A percentile compares a stretch with the other conserved stretches of the same genome.
phyloP scores from a whole-genome alignment of 2,888 invertebrate species.

The Melitaea athalia region DNA sequence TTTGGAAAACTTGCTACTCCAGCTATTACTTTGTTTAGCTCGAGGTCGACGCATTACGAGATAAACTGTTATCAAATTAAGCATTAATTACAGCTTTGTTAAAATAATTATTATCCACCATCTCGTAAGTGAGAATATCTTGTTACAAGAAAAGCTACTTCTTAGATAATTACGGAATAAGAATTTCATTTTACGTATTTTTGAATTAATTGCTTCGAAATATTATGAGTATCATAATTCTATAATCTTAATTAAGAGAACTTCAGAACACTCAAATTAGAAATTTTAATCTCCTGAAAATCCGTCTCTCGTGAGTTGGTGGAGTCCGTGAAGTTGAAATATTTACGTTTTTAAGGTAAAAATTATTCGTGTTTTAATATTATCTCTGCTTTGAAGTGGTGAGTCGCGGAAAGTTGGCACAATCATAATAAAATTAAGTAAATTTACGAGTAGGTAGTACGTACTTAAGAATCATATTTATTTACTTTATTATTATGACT shows the following conservation, averaged over 20 bases:
- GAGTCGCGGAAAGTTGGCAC: slow-evolving; percentile 31
- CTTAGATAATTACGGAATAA: slow-evolving; percentile 65
- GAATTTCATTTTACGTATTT: slow-evolving; percentile 63
- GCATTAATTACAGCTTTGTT: slow-evolving; percentile 38
- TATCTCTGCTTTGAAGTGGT: slow-evolving; percentile 33
- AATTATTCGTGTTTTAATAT: slow-evolving; percentile 36
- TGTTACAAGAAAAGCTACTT: slow-evolving; percentile 52
- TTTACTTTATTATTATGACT: background rate
- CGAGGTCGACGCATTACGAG: slow-evolving; percentile 9
- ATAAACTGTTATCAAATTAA: slow-evolving; percentile 19
- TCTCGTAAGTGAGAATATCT: slow-evolving; percentile 48
- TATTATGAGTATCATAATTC: slow-evolving; percentile 79
- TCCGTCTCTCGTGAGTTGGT: slow-evolving; percentile 52
- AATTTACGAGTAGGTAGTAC: slow-evolving; percentile 6
- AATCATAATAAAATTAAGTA: slow-evolving; percentile 29
- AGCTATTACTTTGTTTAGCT: slow-evolving; percentile 10
- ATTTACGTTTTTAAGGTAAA: slow-evolving; percentile 47
- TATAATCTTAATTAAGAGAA: slow-evolving; percentile 79
- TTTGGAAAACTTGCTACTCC: slow-evolving; percentile 23
- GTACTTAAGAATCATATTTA: background rate
- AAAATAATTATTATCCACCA: slow-evolving; percentile 44
- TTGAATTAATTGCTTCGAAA: slow-evolving; percentile 77
- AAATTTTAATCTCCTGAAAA: slow-evolving; percentile 74
- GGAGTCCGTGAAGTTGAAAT: slow-evolving; percentile 56
- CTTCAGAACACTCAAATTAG: slow-evolving; percentile 70